phyloP scores from a whole-genome alignment of 2,888 invertebrate genomes.

The Hetaerina titia region DNA sequence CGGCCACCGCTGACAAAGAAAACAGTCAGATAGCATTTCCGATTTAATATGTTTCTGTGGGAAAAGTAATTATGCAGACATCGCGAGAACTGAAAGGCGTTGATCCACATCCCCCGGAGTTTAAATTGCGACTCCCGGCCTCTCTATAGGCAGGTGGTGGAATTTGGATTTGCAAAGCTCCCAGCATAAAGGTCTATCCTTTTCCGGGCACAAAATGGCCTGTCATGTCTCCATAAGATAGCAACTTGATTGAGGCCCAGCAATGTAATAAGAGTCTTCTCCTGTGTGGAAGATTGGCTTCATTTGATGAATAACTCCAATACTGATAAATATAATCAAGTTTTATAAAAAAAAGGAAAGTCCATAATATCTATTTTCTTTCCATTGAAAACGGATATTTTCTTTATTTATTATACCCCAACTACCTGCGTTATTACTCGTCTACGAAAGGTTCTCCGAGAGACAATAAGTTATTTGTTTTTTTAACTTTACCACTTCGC shows the following conservation, averaged over 20 bases:
- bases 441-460: too few species aligned
- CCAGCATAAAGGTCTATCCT: not conserved
- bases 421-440: too few species aligned
- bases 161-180: not conserved
- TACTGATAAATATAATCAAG: not conserved
- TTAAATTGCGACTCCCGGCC: not conserved
- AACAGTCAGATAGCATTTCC: too few species aligned
- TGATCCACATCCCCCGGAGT: too few species aligned
- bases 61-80: too few species aligned
- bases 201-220: not conserved
- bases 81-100: too few species aligned
- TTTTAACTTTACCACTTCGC: too few species aligned
- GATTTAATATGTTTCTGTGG: too few species aligned
- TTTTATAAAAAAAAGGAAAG: not conserved
- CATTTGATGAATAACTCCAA: not conserved
- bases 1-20: too few species aligned
- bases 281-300: not conserved
- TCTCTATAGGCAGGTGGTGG: not conserved
- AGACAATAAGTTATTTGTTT: too few species aligned
- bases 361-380: not conserved
- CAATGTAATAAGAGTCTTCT: not conserved
- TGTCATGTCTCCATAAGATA: not conserved
- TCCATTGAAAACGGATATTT: too few species aligned
- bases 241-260: not conserved
- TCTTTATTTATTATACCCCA: too few species aligned